Percentiles rank a stretch among this genome's conserved stretches.
Conservation (phyloP, 2,797 vertebrate genomes). For the Rhinophrynus dorsalis region DNA sequence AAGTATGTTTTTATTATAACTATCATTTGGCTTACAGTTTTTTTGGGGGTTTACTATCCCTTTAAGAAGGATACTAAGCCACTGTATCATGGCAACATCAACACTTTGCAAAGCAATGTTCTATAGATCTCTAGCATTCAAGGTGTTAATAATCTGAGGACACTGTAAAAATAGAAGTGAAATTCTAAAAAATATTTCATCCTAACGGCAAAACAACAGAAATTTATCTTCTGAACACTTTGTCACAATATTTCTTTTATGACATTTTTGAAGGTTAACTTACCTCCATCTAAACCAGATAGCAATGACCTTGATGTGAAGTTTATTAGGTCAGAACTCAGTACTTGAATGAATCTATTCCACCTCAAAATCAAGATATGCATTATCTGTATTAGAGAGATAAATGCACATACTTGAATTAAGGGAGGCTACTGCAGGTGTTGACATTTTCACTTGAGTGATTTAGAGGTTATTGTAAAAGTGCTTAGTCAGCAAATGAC, state of each 20-base stretch:
- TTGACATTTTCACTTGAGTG: conserved; percentile 19
- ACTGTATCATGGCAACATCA: too few species aligned
- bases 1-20: too few species aligned
- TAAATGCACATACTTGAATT: background rate
- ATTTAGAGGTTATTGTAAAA: conserved; percentile 36
- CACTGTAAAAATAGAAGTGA: background rate
- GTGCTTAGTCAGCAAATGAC: conserved; percentile 11
- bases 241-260: background rate
- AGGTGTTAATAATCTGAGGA: too few species aligned
- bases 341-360: background rate
- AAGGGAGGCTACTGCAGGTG: conserved; percentile 23
- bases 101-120: too few species aligned
- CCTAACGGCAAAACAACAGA: background rate
- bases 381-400: conserved; percentile 10
- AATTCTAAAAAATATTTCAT: background rate
- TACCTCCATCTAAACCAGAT: background rate
- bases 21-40: too few species aligned
- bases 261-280: background rate
- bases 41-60: too few species aligned
- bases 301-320: background rate
- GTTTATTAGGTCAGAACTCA: background rate
- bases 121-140: too few species aligned
- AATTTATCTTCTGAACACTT: background rate
- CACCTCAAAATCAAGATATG: conserved; percentile 19
- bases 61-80: too few species aligned